Evolutionary conservation across 2,113 vertebrate species (phyloP).

Genomic region (Oryzias woworae): DNA sequence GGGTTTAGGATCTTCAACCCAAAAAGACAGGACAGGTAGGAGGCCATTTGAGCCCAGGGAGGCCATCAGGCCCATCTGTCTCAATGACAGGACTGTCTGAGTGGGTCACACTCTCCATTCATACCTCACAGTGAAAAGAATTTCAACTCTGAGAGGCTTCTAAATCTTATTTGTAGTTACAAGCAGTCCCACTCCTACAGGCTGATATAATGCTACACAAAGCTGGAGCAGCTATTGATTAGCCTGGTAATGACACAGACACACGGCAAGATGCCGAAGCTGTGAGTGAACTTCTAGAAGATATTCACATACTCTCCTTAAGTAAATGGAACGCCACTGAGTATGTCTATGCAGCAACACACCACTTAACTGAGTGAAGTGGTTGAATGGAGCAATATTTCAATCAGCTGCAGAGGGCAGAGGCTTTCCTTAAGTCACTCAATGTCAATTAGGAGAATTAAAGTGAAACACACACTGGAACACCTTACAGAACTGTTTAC

Average conservation of each 20-base stretch:
- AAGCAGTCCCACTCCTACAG: slow-evolving; percentile 4
- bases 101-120: slow-evolving; percentile 21
- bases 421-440: slow-evolving; percentile 32
- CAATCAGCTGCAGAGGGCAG: slow-evolving; percentile 36
- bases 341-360: slow-evolving; percentile 50
- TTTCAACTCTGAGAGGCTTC: slow-evolving; percentile 40
- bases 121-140: slow-evolving; percentile 33
- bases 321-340: slow-evolving; percentile 53
- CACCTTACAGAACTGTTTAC: neutral
- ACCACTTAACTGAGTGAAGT: slow-evolving; percentile 62
- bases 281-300: slow-evolving; percentile 20
- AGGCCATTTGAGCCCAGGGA: no score
- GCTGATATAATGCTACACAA: slow-evolving; percentile 17
- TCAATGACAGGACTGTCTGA: slow-evolving; percentile 50
- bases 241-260: slow-evolving; percentile 1
- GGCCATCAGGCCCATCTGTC: slow-evolving; percentile 37
- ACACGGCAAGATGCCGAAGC: slow-evolving; percentile 13
- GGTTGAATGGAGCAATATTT: slow-evolving; percentile 60
- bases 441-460: slow-evolving; percentile 48
- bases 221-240: slow-evolving; percentile 48
- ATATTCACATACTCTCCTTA: slow-evolving; percentile 40
- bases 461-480: slow-evolving; percentile 10
- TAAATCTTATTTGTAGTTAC: slow-evolving; percentile 39
- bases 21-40: slow-evolving; percentile 3
- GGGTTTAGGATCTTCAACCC: neutral